Evolutionary conservation across 2,797 vertebrate genomes (phyloP).

Genomic region (Paramormyrops hopkinsi): DNA sequence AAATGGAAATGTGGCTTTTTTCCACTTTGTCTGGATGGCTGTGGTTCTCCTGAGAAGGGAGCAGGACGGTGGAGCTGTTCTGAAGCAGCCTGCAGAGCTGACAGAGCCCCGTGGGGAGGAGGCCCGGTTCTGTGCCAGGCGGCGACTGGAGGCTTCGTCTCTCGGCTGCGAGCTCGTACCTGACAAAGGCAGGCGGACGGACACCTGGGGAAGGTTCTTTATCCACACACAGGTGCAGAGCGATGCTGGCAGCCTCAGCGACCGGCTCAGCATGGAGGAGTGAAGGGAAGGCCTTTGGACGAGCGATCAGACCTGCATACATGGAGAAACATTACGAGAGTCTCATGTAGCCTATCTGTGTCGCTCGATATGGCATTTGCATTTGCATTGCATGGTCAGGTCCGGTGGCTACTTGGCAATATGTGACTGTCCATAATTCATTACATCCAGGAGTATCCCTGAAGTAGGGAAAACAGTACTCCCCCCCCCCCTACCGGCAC

Average conservation of each 20-base stretch:
- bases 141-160: neutral
- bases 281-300: neutral
- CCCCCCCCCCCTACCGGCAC: neutral
- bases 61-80: neutral
- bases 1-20: neutral
- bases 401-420: neutral
- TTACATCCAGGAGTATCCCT: neutral
- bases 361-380: neutral
- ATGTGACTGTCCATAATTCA: neutral
- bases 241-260: neutral
- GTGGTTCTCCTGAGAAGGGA: neutral
- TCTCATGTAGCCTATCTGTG: neutral
- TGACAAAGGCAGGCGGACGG: neutral
- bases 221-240: neutral
- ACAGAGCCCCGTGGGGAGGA: neutral
- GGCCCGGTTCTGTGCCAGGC: too few relatives aligned
- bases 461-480: neutral
- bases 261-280: neutral
- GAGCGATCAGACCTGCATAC: neutral
- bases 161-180: neutral
- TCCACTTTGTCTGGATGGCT: neutral
- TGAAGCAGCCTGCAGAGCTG: neutral
- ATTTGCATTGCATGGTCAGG: neutral
- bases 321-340: neutral
- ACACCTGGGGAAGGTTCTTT: neutral